phyloP scores from a whole-genome alignment of 2,888 invertebrate genomes.

The Noctua pronuba region DNA sequence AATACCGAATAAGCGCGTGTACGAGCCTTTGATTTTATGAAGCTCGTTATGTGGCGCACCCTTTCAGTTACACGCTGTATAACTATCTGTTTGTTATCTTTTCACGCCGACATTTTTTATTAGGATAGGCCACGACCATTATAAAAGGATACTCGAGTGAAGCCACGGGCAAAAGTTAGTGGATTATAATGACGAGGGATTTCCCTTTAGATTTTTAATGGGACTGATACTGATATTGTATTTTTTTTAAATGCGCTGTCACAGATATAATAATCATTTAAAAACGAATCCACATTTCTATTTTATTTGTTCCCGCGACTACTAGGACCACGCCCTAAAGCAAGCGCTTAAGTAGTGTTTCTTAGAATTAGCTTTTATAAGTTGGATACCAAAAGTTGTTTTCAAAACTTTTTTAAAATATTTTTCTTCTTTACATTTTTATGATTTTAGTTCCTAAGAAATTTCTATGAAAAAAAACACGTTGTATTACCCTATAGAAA shows the following conservation, averaged over 20 bases:
- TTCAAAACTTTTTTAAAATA: conserved; percentile 20
- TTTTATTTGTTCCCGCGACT: neutral
- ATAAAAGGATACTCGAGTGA: neutral
- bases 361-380: conserved; percentile 58
- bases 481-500: conserved; percentile 2
- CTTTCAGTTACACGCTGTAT: neutral
- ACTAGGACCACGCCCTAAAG: conserved; percentile 25
- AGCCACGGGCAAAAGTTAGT: neutral
- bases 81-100: neutral
- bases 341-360: conserved; percentile 55
- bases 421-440: conserved; percentile 32
- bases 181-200: neutral
- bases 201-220: neutral
- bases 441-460: conserved; percentile 12
- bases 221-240: neutral
- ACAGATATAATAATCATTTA: neutral
- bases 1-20: neutral
- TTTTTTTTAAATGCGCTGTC: neutral
- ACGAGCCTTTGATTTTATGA: neutral
- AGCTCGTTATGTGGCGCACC: neutral
- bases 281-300: neutral
- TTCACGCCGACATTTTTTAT: neutral
- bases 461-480: conserved; percentile 8
- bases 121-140: neutral
- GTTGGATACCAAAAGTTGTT: conserved; percentile 50